A percentile compares a stretch with the other conserved stretches of the same genome.
Evolutionary conservation across 2,797 vertebrate genomes (phyloP).

Genomic region (Peromyscus nudipes): DNA sequence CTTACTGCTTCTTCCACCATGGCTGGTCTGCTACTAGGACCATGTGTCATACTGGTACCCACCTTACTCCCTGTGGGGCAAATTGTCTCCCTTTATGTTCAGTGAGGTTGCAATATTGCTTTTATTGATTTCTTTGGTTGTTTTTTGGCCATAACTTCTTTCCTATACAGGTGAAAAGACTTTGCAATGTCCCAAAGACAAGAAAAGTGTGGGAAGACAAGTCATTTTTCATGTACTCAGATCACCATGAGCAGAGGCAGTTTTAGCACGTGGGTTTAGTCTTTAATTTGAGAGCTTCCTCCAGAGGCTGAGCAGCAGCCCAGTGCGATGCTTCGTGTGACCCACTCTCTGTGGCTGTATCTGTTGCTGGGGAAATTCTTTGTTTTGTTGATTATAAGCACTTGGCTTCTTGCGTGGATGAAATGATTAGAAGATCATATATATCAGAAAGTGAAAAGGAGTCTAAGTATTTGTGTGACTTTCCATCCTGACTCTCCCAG

Average conservation of each 20-base stretch:
- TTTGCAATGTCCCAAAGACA: neutral
- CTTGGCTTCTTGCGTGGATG: neutral
- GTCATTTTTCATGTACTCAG: neutral
- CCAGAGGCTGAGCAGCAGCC: neutral
- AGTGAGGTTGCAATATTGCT: neutral
- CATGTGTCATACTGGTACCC: neutral
- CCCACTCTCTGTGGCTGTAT: neutral
- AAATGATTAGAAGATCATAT: neutral
- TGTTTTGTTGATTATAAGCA: neutral
- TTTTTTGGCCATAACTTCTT: neutral
- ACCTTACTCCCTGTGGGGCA: too few species aligned
- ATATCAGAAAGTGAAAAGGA: neutral
- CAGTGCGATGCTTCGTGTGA: rapidly evolving
- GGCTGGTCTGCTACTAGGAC: neutral
- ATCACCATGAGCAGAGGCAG: neutral
- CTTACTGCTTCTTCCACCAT: neutral
- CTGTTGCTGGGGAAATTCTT: neutral
- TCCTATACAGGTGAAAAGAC: neutral
- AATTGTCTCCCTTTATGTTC: neutral
- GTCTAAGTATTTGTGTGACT: neutral
- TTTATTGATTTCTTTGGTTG: neutral
- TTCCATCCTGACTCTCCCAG: neutral
- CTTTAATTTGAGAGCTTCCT: neutral
- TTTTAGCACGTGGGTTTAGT: neutral
- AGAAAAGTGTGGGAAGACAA: neutral